Evolutionary conservation across 2,888 invertebrate species (phyloP), one percentile per base, ranked within the genome.

Genomic region (Elysia crispata): DNA sequence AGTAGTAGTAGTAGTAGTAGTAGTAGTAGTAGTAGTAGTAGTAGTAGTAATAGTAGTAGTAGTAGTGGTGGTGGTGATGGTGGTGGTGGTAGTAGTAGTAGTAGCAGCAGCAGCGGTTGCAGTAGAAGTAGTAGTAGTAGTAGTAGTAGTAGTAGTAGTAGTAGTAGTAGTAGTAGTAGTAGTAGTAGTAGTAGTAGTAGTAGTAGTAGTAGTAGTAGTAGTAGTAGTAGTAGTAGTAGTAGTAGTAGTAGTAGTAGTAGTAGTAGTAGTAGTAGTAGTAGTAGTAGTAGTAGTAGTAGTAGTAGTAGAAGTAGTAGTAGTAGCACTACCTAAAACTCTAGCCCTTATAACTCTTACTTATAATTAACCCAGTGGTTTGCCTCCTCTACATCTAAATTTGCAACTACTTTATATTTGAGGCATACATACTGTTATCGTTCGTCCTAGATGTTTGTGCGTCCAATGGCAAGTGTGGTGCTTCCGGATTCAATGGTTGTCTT

Each of bases 171-270:
- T 76, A 76, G 76, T 76, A 76, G 76, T 76, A 76, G 76, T 66
- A 76, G 76, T 76, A 76, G 76, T 76, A 76, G 76, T 76, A 76
- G 76, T 66, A 76, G 76, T 76, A 76, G 76, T 66, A 76, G 76
- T 76, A 66, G 76, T 76, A 67, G 67, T 67, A 67, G 60, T 60
- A 60, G 60, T n/a, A 0, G 67, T 23, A n/a, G 67, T 23, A 67
- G 67, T n/a, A 8, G 67, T 1, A 67, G 67, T 67, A 23, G 67
- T 67, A 67, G n/a, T n/a, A n/a, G 54, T 54, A 54, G 54, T 54
- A 54, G 54, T 54, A 54, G 54, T 54, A 54, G 54, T 54, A 54
- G 54, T 54, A 54, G 54, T 54, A 54, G 54, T 41, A 74, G 74
- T 74, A 80, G 64, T 64, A 76, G 66, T 33, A 62, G 62, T 77